Percentiles rank a stretch among this genome's conserved stretches.
These are phyloP conservation scores for Prunella fulvescens DNA, from an alignment of 2,113 vertebrate species.

Conservation along the genomic window DNA sequence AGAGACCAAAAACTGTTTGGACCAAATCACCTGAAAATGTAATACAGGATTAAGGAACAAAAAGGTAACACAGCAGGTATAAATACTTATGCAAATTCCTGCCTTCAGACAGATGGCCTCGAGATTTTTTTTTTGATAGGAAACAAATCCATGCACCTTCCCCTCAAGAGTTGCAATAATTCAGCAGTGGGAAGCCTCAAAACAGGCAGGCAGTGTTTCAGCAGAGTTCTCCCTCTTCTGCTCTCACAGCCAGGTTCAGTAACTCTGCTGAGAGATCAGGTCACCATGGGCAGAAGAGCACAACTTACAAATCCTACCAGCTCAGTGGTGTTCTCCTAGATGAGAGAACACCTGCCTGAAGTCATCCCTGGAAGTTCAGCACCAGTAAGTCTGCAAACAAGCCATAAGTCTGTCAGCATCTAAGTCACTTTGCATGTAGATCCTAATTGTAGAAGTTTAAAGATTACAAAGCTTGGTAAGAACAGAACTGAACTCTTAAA, in stretches of 20 bases:
- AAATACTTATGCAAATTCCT: not conserved
- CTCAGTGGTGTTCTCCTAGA: not conserved
- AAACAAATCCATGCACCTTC: not conserved
- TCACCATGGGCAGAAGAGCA: not conserved
- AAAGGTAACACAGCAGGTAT: not conserved
- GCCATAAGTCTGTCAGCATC: not conserved
- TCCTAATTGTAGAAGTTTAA: not conserved
- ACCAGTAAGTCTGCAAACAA: not conserved
- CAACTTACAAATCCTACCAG: not conserved
- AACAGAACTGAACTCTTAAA: not conserved
- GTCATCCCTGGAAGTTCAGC: not conserved
- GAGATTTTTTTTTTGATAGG: not conserved
- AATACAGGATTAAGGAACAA: not conserved
- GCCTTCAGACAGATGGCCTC: not conserved
- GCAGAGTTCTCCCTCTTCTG: not conserved
- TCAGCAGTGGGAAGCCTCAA: not conserved
- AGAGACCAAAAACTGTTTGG: not conserved
- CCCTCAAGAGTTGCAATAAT: accelerated
- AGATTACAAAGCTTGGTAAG: not conserved
- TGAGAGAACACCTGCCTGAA: not conserved
- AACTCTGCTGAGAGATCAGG: not conserved
- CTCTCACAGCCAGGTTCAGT: not conserved
- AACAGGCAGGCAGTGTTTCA: not conserved
- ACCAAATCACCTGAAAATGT: not conserved
- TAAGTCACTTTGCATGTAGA: not conserved